Evolutionary conservation across 2,113 vertebrate species (phyloP), one percentile per base, ranked within the genome.

Genomic region (Passer montanus): DNA sequence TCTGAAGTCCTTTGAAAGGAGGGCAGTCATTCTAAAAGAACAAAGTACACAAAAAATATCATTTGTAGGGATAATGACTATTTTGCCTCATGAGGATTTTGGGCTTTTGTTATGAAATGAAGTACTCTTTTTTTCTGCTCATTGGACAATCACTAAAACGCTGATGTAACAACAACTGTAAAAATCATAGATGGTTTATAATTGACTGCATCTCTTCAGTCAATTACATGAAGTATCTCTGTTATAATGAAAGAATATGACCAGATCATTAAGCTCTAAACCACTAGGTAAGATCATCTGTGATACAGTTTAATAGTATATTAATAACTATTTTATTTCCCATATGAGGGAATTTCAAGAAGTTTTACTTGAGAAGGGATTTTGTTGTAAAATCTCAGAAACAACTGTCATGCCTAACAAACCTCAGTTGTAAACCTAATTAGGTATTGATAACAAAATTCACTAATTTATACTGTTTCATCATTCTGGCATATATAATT

Each of bases 1-100:
- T 56, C 23, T 94, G 88, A 97, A 90, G 62, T 76, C 23, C 46
- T 91, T 70, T 59, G 47, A 75, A 95, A 95, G 23, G 79, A 87
- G 43, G 44, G 35, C 3, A 47, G 7, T 37, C 7, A 67, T 84
- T 66, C 64, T n/a, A 24, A 72, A 90, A 59, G 26, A 24, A 7
- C 72, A n/a, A 77, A 67, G 17, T 56, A 72, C 1, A 2, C 10
- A 75, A 44, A 85, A 63, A 49, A 31, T 23, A 58, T 46, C 7
- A 53, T 44, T 84, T 64, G 41, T 30, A 49, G 19, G 13, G 35
- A 78, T n/a, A 89, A 31, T 16, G 46, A 70, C 10, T 35, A 33
- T 62, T 91, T 68, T 89, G 59, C 33, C 63, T 79, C 30, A 33
- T 6, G 6, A 82, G 10, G 1, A 64, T 62, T 87, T 83, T 73